Conservation (phyloP, 2,888 invertebrate genomes). For the Coleophora deauratella region DNA sequence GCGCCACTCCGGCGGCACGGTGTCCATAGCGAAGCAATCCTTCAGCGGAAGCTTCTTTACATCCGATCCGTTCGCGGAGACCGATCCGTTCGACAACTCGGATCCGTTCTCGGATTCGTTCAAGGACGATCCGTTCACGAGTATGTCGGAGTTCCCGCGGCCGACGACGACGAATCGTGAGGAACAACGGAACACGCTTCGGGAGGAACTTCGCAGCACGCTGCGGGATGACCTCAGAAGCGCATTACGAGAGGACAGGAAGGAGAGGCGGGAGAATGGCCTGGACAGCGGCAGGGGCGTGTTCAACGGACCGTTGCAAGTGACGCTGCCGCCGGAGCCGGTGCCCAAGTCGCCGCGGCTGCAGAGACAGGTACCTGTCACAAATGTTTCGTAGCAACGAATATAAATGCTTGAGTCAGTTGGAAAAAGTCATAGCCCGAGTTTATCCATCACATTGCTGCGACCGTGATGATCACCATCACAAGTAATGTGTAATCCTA, state of each 20-base stretch:
- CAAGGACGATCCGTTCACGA: conserved; percentile 76
- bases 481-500: no score
- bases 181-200: conserved; percentile 35
- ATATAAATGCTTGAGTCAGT: no score
- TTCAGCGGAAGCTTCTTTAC: conserved; percentile 55
- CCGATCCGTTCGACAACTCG: conserved; percentile 82
- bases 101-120: conserved; percentile 78
- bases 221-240: conserved; percentile 15
- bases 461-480: no score
- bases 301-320: conserved; percentile 80
- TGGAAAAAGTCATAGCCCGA: no score
- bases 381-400: not conserved
- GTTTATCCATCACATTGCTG: no score
- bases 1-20: conserved; percentile 65
- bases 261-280: conserved; percentile 21
- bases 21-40: conserved; percentile 51
- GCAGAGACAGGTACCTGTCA: conserved; percentile 45
- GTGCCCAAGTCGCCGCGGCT: conserved; percentile 56
- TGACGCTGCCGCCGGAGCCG: conserved; percentile 78
- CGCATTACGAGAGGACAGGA: conserved; percentile 22
- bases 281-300: conserved; percentile 46
- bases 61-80: conserved; percentile 78
- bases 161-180: conserved; percentile 28
- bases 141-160: conserved; percentile 55
- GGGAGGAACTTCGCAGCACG: conserved; percentile 41